Evolutionary conservation across 2,113 vertebrate genomes (phyloP), one percentile per base, ranked within the genome.

Genomic region (Terrapene triunguis): DNA sequence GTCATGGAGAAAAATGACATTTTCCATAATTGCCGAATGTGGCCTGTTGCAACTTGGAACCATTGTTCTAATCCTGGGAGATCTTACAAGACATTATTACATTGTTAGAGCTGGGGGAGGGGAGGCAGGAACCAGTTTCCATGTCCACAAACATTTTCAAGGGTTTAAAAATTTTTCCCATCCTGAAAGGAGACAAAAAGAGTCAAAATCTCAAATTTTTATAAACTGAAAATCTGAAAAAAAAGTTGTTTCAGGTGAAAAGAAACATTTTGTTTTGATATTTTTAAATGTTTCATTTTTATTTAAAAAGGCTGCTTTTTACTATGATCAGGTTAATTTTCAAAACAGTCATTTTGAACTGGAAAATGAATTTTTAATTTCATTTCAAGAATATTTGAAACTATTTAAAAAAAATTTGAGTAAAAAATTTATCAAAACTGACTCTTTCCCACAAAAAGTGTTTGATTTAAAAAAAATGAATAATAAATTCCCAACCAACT

Each of bases 71-170:
- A 86, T 89, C 89, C 82, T 74, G 85, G 81, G 53, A 95, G 82
- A 90, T 80, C 85, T 80, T 90, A 89, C 82, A 84, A 85, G 89
- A 95, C 94, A 94, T 96, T 86, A 44, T 80, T 12, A 42, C 72
- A 74, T 96, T 89, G 84, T 72, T 88, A 7, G 82, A 92, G 44
- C 82, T 85, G 95, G 82, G 84, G 86, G 85, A 85, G 78, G 83
- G 0, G 3, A 54, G 53, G 89, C 89, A 83, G 92, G 82, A 69
- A n/a, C 35, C 32, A n/a, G 82, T 51, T 90, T 93, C 86, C 27
- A n/a, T 47, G 7, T 92, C 93, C 59, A 24, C 35, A 79, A 76
- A n/a, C 65, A 29, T 84, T 29, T n/a, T 74, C 84, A 82, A 51
- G 47, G 78, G 82, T 90, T 79, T 2, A 72, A 89, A 62, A 94